Evolutionary conservation across 1,140 invertebrate genomes (phyloP).

Genomic region (Pseudomyrmex pallidus): DNA sequence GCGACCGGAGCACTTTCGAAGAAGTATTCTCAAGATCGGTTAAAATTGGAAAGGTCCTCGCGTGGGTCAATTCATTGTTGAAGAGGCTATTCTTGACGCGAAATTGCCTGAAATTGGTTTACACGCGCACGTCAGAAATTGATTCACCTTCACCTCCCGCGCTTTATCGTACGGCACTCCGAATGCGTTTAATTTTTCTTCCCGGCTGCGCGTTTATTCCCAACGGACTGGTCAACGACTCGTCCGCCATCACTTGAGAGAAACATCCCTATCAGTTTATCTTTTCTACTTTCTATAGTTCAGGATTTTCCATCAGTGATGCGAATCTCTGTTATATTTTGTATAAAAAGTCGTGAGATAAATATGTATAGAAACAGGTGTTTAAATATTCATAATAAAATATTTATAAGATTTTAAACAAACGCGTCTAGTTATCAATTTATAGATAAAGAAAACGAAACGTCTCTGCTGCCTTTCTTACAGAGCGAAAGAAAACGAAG

Average conservation of each 20-base stretch:
- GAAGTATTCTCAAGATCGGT: constrained; percentile 78
- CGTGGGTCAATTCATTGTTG: constrained; percentile 83
- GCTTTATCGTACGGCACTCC: constrained; percentile 65
- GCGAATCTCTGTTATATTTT: neutral
- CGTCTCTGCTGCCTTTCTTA: neutral
- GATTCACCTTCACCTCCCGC: constrained; percentile 72
- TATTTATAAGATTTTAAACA: neutral
- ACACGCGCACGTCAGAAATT: constrained; percentile 83
- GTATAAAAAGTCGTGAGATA: too few species aligned
- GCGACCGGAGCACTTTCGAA: constrained; percentile 59
- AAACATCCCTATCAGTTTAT: neutral
- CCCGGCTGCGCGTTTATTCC: constrained; percentile 70
- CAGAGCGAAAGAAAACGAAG: constrained; percentile 30
- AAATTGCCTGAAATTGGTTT: constrained; percentile 86
- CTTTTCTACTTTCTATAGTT: neutral
- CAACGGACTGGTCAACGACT: constrained; percentile 49
- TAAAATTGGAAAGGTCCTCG: constrained; percentile 84
- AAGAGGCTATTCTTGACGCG: constrained; percentile 85
- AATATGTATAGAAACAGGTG: too few species aligned
- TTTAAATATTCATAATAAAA: too few species aligned
- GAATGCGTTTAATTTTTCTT: constrained; percentile 84
- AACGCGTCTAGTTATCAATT: neutral
- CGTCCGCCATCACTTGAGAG: constrained; percentile 15
- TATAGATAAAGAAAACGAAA: neutral
- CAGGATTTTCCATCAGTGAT: neutral